phyloP scores from a whole-genome alignment of 2,888 invertebrate genomes.

The Mesochorus sp. region DNA sequence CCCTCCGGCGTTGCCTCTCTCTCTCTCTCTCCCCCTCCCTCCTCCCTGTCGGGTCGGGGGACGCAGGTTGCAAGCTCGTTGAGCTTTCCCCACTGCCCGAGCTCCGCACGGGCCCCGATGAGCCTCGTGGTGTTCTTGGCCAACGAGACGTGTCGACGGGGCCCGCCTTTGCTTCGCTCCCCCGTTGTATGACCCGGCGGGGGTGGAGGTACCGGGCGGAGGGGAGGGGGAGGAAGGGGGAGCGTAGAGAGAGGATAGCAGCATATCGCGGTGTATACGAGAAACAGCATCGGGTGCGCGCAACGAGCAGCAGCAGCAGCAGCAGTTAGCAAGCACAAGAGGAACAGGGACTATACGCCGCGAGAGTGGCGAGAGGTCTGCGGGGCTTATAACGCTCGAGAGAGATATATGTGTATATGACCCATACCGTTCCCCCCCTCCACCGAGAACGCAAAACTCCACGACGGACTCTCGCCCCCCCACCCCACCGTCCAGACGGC shows the following conservation, averaged over 20 bases:
- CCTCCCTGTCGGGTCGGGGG: conserved; percentile 11
- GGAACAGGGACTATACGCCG: conserved; percentile 9
- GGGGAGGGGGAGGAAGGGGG: neutral
- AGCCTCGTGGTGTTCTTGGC: conserved; percentile 67
- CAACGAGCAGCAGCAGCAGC: conserved; percentile 1
- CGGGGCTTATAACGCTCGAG: conserved; percentile 29
- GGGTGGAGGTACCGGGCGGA: conserved; percentile 34
- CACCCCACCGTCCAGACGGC: conserved; percentile 63
- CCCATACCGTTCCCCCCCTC: conserved; percentile 64
- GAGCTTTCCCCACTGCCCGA: conserved; percentile 56
- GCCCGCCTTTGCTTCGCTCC: conserved; percentile 74
- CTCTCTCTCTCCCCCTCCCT: conserved; percentile 26
- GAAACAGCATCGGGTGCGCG: conserved; percentile 24
- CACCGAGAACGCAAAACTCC: conserved; percentile 59
- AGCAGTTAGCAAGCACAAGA: conserved; percentile 20
- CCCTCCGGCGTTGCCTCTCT: conserved; percentile 45
- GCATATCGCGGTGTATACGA: conserved; percentile 24
- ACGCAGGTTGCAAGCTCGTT: conserved; percentile 7
- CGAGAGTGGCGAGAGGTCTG: conserved; percentile 37
- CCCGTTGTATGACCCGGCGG: conserved; percentile 52
- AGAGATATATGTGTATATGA: conserved; percentile 55
- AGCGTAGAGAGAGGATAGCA: neutral
- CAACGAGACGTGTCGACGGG: conserved; percentile 70
- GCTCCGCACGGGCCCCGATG: conserved; percentile 33
- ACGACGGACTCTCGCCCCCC: conserved; percentile 60